Evolutionary conservation across 2,113 vertebrate genomes (phyloP), one percentile per base, ranked within the genome.

Genomic region (Nycticorax nycticorax): DNA sequence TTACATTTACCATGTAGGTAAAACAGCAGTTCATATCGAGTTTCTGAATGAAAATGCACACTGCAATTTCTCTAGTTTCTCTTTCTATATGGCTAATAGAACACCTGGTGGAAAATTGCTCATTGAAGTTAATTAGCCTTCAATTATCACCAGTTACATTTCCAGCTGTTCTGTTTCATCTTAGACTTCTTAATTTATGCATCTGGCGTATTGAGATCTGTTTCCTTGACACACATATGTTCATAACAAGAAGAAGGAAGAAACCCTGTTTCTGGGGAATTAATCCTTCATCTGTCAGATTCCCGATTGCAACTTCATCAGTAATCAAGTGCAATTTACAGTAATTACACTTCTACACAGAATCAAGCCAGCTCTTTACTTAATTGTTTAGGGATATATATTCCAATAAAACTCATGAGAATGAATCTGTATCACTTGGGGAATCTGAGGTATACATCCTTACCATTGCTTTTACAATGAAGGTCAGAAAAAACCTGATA

Each of bases 141-240:
- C 66, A 72, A 7, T 93, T 95, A 89, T 82, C 73, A 87, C 76
- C 53, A 85, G 91, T 87, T 93, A 94, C 14, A 87, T 89, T 93
- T 93, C 92, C 93, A 96, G 92, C 92, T 97, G 95, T 87, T 97
- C 69, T 72, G 18, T 69, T 95, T 93, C 80, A 75, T 71, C 45
- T 27, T 91, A 86, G 83, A 72, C 27, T 12, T 89, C 80, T 91
- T 89, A 93, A 95, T 96, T 93, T 96, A 91, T 94, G 81, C 80
- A 82, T 89, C 57, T 68, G 71, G 18, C 53, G 45, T 45, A 85
- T 84, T 82, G 88, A 95, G 68, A 67, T 85, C 47, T 80, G 55
- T 78, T 95, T 84, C 17, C 53, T 82, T 56, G n/a, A 21, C 53
- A 92, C 16, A 47, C 52, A 59, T 82, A 56, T 50, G 55, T 48